Evolutionary conservation across 92 coral and sea anemone genomes (phyloP).

Genomic region (Paramuricea clavata): DNA sequence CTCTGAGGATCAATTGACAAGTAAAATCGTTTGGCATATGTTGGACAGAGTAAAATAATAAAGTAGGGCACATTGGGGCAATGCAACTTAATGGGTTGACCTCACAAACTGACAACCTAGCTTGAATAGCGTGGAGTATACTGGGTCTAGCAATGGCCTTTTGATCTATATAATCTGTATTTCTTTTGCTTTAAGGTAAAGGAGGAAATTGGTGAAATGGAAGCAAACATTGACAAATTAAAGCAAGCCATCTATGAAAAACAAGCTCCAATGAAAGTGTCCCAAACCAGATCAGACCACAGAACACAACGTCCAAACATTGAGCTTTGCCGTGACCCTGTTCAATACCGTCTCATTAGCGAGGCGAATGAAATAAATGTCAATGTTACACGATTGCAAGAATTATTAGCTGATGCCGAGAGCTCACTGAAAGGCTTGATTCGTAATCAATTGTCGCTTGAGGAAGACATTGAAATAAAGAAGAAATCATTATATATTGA

Average conservation of each 20-base stretch:
- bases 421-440: constrained; percentile 88
- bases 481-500: constrained; percentile 88
- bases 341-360: constrained; percentile 89
- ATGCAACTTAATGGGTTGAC: too few species aligned
- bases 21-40: too few species aligned
- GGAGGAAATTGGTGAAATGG: constrained; percentile 95
- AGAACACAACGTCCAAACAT: constrained; percentile 97
- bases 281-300: constrained; percentile 92
- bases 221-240: constrained; percentile 83
- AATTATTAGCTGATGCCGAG: constrained; percentile 82
- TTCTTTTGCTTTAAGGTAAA: constrained; percentile 67
- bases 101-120: too few species aligned
- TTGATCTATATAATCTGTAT: neutral
- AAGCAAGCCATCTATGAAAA: constrained; percentile 90
- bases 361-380: constrained; percentile 88
- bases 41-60: too few species aligned
- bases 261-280: constrained; percentile 96
- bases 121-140: too few species aligned
- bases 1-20: too few species aligned
- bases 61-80: too few species aligned
- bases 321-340: constrained; percentile 96
- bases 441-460: constrained; percentile 88
- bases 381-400: constrained; percentile 85
- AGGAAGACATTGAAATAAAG: constrained; percentile 94
- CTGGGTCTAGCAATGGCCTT: too few species aligned